Conservation (phyloP, 2,797 vertebrate genomes). For the Parauchenoglanis ngamensis region DNA sequence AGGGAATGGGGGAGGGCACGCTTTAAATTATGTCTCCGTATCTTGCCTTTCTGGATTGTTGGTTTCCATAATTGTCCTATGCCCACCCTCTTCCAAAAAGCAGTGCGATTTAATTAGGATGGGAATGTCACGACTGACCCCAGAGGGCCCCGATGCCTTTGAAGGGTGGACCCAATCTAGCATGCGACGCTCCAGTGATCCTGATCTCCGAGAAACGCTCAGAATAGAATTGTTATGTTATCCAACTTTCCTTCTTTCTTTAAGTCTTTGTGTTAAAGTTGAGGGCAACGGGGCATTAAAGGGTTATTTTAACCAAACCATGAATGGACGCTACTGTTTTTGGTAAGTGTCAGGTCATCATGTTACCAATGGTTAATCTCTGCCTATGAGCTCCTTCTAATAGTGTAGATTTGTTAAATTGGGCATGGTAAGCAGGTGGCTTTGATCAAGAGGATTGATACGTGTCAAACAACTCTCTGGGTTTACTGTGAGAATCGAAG, state of each 20-base stretch:
- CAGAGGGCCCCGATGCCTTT: slow-evolving; percentile 61
- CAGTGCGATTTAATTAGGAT: slow-evolving; percentile 75
- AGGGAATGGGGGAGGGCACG: slow-evolving; percentile 57
- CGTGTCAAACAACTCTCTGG: not conserved
- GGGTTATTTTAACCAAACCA: not conserved
- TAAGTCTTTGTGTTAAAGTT: not conserved
- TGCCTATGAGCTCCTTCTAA: slow-evolving; percentile 4
- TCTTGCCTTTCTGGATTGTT: slow-evolving; percentile 91
- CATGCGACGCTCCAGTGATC: slow-evolving; percentile 57
- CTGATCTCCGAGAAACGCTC: slow-evolving; percentile 16
- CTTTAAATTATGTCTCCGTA: slow-evolving; percentile 83
- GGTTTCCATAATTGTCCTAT: slow-evolving; percentile 90
- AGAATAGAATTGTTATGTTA: slow-evolving; percentile 1
- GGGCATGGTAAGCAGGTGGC: slow-evolving; percentile 26
- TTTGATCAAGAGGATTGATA: slow-evolving; percentile 40
- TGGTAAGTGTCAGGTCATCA: not conserved
- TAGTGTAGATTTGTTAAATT: slow-evolving; percentile 24
- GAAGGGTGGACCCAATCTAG: slow-evolving; percentile 64
- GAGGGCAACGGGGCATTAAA: not conserved
- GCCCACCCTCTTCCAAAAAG: slow-evolving; percentile 53
- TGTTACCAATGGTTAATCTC: not conserved
- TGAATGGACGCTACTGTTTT: not conserved
- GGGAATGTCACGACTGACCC: slow-evolving; percentile 70
- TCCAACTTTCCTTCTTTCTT: not conserved
- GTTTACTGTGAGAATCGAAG: not conserved